Evolutionary conservation across 2,113 vertebrate genomes (phyloP).

Genomic region (Lethenteron camtschaticum): DNA sequence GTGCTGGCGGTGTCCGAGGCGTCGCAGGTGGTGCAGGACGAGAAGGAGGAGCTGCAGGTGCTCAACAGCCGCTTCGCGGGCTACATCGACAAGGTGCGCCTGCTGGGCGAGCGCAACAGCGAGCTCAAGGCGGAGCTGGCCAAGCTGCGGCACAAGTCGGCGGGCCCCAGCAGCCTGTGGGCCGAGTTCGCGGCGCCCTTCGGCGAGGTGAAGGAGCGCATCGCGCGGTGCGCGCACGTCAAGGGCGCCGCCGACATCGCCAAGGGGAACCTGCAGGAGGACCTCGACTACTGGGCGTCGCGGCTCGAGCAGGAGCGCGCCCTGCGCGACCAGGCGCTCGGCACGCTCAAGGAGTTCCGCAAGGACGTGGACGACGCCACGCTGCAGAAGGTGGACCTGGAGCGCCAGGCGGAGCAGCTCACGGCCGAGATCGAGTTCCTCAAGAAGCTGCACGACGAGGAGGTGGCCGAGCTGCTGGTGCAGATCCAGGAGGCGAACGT

Average conservation of each 20-base stretch:
- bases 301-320: constrained; percentile 34
- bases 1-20: constrained; percentile 23
- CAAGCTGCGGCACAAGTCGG: constrained; percentile 19
- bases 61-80: constrained; percentile 32
- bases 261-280: constrained; percentile 21
- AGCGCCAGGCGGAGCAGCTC: constrained; percentile 23
- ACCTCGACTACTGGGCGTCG: constrained; percentile 26
- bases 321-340: constrained; percentile 36
- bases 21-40: constrained; percentile 24
- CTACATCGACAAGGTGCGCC: constrained; percentile 37
- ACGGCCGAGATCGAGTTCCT: constrained; percentile 29
- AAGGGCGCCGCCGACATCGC: constrained; percentile 26
- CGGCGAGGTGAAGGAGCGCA: constrained; percentile 29
- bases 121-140: constrained; percentile 16
- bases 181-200: constrained; percentile 33
- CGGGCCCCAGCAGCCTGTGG: constrained; percentile 18
- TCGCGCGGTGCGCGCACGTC: constrained; percentile 31
- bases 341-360: constrained; percentile 32
- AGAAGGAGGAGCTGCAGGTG: constrained; percentile 41
- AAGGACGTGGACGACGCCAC: constrained; percentile 34
- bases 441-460: constrained; percentile 28
- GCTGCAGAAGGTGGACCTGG: constrained; percentile 29
- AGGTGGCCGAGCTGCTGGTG: constrained; percentile 26
- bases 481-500: constrained; percentile 30
- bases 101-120: constrained; percentile 27